Base-by-base conservation (phyloP, 2,888 invertebrate species). In the Helobdella robusta region DNA sequence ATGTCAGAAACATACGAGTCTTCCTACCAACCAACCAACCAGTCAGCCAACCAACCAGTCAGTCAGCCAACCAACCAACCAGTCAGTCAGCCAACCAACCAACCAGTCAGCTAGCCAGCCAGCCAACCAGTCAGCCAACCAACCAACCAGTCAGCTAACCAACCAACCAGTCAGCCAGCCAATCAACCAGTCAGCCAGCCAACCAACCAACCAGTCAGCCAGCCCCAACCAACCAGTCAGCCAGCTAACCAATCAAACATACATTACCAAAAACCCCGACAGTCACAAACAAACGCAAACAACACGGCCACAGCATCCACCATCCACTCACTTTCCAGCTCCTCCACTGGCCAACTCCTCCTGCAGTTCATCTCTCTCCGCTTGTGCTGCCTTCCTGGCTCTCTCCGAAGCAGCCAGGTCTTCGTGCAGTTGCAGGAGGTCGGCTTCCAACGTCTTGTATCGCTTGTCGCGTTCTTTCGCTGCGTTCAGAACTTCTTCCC, bases 321-420 rank as follows among this genome's bases (percentile, higher is more conserved):
- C 59, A 20, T 8, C 20, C 8, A 66, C 63, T n/a, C 48, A 67
- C 67, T 68, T 68, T 63, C 56, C 52, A 65, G 67, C 59, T 15
- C 50, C 60, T 30, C 64, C 63, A 34, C 46, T 64, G 30, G 64
- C 68, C 77, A 86, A 87, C 70, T 93, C 87, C 79, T 97, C 97
- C 62, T 88, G 86, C 35, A 93, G 83, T 78, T 98, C 98, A 80
- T 97, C 97, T 23, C 95, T 83, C 82, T 98, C 97, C 36, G 89
- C 87, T 83, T 97, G 95, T 3, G 93, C 92, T 67, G 89, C 87
- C 88, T 84, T 71, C 65, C 92, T 83, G 50, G 89, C 88, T 68
- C 92, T 84, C 77, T 94, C 93, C 8, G 91, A 88, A 67, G 87
- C 85, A 0, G 90, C 88, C 69, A 91, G 81, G 78, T 94, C 93